These are phyloP conservation scores for Tauraco hartlaubi DNA, from an alignment of 2,797 vertebrate genomes.

Conservation along the genomic window DNA sequence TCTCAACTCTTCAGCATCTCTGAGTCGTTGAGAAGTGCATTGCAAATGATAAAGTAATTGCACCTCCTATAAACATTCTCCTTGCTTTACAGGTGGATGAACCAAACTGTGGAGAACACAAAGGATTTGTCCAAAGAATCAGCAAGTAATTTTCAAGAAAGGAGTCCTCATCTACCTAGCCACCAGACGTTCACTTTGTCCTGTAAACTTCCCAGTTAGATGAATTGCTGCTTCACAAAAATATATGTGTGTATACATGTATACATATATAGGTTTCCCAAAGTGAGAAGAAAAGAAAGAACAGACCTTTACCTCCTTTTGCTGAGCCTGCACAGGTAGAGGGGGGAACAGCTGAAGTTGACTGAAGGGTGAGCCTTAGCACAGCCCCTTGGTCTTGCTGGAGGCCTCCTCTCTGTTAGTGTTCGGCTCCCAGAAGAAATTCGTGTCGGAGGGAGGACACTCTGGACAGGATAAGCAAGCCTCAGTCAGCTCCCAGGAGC, in stretches of 20 bases:
- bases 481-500: neutral
- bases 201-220: neutral
- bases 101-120: neutral
- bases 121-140: neutral
- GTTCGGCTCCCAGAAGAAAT: slow-evolving; percentile 14
- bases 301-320: slow-evolving; percentile 49
- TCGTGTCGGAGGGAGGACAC: neutral
- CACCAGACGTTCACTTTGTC: neutral
- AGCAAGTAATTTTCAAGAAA: neutral
- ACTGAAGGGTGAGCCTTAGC: neutral
- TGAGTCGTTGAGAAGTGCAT: neutral
- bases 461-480: neutral
- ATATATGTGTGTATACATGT: neutral
- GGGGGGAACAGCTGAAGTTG: neutral
- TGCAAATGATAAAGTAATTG: neutral
- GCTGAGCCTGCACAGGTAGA: slow-evolving; percentile 29
- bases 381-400: neutral
- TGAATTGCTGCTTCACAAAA: neutral
- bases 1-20: slow-evolving; percentile 7
- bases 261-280: neutral
- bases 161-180: neutral
- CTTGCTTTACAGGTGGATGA: slow-evolving; percentile 32
- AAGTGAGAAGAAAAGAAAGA: slow-evolving; percentile 35
- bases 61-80: neutral
- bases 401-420: slow-evolving; percentile 22